Evolutionary conservation across 2,888 invertebrate species (phyloP).

Genomic region (Mayetiola destructor): DNA sequence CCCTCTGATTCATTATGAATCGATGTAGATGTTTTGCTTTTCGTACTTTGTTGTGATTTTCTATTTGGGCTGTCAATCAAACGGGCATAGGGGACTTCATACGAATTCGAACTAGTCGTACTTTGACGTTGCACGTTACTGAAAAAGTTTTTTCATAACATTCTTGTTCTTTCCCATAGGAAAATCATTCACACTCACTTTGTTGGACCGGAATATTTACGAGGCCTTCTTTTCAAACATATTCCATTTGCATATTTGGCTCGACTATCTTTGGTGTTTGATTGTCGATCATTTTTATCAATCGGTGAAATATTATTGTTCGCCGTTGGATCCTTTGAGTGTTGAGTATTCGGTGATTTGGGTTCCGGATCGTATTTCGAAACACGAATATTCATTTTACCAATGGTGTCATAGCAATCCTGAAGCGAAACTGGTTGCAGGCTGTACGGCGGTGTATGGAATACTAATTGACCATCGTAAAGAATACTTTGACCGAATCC

Average conservation of each 20-base stretch:
- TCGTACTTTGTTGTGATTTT: constrained; percentile 37
- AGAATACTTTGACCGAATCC: constrained; percentile 91
- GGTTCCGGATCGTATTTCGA: constrained; percentile 28
- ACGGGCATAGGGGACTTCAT: constrained; percentile 66
- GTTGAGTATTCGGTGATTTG: constrained; percentile 18
- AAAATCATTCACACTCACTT: no score
- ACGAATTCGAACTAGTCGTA: not conserved
- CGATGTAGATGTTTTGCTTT: constrained; percentile 41
- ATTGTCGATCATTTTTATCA: constrained; percentile 25
- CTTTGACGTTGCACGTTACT: not conserved
- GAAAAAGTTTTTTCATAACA: not conserved
- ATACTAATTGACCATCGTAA: constrained; percentile 71
- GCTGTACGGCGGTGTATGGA: constrained; percentile 80
- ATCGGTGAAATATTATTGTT: constrained; percentile 14
- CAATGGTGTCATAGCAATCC: constrained; percentile 40
- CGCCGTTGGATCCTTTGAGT: constrained; percentile 16
- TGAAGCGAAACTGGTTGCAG: constrained; percentile 60
- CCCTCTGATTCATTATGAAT: constrained; percentile 41
- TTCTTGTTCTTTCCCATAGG: no score
- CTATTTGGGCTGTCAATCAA: constrained; percentile 48
- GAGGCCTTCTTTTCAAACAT: no score
- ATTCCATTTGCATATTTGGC: no score
- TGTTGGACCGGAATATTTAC: no score
- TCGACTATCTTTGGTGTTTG: constrained; percentile 34
- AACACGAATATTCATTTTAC: constrained; percentile 25